Percentiles rank a stretch among this genome's conserved stretches.
phyloP scores from a whole-genome alignment of 2,797 vertebrate genomes.

The Trachops cirrhosus region DNA sequence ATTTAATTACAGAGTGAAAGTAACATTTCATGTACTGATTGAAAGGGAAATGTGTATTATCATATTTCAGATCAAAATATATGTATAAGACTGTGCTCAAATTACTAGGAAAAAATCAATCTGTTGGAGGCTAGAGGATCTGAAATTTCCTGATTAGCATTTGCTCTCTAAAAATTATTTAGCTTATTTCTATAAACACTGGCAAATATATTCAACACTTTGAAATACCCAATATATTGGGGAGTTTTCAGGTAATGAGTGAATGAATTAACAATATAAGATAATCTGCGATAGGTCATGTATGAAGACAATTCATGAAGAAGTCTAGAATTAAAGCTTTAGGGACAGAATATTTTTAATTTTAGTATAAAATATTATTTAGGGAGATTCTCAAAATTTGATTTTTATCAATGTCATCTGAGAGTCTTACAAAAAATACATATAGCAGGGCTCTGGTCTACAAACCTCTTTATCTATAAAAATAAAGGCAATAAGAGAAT shows the following conservation, averaged over 20 bases:
- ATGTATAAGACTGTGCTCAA: not conserved
- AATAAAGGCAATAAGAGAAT: not conserved
- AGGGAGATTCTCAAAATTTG: not conserved
- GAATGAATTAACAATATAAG: not conserved
- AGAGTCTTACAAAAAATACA: not conserved
- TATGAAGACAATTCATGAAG: not conserved
- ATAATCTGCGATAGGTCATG: not conserved
- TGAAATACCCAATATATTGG: not conserved
- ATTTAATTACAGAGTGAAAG: not conserved
- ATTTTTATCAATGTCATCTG: not conserved
- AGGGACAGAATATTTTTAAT: not conserved
- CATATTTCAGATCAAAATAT: not conserved
- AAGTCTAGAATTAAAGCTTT: not conserved
- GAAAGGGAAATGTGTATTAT: not conserved
- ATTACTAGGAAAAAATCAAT: not conserved
- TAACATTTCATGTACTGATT: not conserved
- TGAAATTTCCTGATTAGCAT: not conserved
- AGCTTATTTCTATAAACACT: not conserved
- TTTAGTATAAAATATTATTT: not conserved
- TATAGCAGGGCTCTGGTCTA: fast-evolving
- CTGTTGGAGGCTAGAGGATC: not conserved
- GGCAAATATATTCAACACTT: not conserved
- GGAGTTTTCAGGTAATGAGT: not conserved
- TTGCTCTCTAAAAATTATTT: not conserved
- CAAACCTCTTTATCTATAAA: not conserved